phyloP scores from a whole-genome alignment of 2,113 vertebrate species.

The Podarcis cretensis region DNA sequence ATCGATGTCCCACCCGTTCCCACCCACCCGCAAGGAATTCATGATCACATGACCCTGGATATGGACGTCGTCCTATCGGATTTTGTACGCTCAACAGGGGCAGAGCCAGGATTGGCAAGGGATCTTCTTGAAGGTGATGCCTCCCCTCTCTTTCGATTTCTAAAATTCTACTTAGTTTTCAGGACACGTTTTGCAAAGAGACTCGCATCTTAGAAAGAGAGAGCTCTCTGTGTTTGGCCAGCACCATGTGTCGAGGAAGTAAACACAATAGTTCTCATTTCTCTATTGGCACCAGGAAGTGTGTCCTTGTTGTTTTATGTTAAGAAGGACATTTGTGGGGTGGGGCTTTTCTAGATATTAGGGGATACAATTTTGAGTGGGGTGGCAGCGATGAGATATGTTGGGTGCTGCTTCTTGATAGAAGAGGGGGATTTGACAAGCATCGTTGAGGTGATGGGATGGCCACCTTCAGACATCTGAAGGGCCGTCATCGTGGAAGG shows the following conservation, averaged over 20 bases:
- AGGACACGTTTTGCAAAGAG: neutral
- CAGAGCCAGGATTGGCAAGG: slow-evolving; percentile 94
- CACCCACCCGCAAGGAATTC: slow-evolving; percentile 66
- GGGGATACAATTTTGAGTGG: neutral
- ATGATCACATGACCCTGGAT: slow-evolving; percentile 92
- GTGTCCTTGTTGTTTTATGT: neutral
- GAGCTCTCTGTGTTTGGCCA: neutral
- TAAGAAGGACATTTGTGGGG: neutral
- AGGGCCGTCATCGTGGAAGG: too few species aligned
- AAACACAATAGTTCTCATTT: too few species aligned
- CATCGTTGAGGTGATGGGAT: neutral
- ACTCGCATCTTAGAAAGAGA: neutral
- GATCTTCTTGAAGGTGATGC: slow-evolving; percentile 91
- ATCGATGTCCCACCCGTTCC: slow-evolving; percentile 38
- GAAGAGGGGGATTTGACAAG: neutral
- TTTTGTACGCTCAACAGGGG: slow-evolving; percentile 98
- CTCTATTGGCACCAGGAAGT: neutral
- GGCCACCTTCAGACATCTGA: too few species aligned
- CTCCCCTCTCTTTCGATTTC: neutral
- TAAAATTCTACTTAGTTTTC: neutral
- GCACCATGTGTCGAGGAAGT: neutral
- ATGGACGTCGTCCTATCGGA: slow-evolving; percentile 98
- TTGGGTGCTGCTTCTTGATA: neutral
- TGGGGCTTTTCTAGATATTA: neutral
- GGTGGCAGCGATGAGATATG: neutral